Base-by-base conservation (phyloP, 92 coral and sea anemone genomes). In the Porites divaricata region DNA sequence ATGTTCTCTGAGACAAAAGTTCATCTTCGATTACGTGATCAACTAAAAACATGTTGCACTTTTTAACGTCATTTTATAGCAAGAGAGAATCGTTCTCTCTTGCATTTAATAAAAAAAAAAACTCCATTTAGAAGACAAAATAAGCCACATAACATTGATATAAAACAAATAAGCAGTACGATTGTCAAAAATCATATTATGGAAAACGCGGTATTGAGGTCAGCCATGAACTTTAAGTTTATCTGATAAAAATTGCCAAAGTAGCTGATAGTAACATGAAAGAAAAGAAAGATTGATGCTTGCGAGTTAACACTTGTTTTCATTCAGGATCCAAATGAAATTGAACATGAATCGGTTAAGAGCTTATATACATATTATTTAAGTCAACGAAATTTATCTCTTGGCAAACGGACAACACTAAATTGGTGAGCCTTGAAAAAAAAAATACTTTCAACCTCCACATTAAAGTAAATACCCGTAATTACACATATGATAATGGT, bases 401-500 rank as follows among this genome's bases (percentile, higher is more conserved):
- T 15, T 35, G 59, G 12, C 59, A 56, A 16, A 35, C 45, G 5
- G 45, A 6, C 45, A 35, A 35, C 45, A 35, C 45, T 35, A 35
- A 35, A 3, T 35, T 35, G 11, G 13, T 8, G 57, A 53, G 68
- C 53, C 13, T 19, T 45, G 62, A 81, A 81, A 51, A 4, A 7
- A 20, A 16, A 72, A 59, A 73, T 72, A 62, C 78, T 45, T 80
- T 45, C 25, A n/a, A 19, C 9, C 6, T 21, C 21, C 66, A 71
- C 77, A 25, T 26, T 25, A 54, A 68, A 13, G 69, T 54, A 80
- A 58, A 72, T 51, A n/a, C n/a, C n/a, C n/a, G n/a, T n/a, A 72
- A 82, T 82, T 51, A 82, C 77, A 59, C 45, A 24, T n/a, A 82
- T 82, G 71, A 48, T 82, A 82, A 82, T 82, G 5, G 12, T 20